Base-by-base conservation (phyloP, 2,113 vertebrate genomes). In the Syngnathus floridae region DNA sequence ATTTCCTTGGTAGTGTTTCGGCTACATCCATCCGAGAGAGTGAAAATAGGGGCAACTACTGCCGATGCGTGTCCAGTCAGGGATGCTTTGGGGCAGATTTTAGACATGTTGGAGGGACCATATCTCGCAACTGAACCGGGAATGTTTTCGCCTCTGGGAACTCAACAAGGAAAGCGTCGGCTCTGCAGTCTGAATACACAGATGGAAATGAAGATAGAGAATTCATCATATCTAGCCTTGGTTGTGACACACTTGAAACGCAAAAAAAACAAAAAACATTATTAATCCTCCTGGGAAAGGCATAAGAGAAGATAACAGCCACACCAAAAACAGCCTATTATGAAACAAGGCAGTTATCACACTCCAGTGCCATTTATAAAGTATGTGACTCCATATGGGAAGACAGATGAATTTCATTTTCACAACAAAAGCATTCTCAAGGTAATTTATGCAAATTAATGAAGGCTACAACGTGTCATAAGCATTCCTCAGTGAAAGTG, bases 371-470 rank as follows among this genome's bases (percentile, higher is more conserved):
- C 17, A 21, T 17, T 52, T 59, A 26, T 65, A 45, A 68, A 78
- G 64, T 57, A 52, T 43, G 16, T 48, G n/a, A 16, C 49, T 67
- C 60, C 74, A 68, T 76, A 74, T 72, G 68, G 45, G 70, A 62
- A 75, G 19, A 75, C 61, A 0, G 49, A 71, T 8, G 11, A 56
- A 64, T 59, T 70, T 66, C 72, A 68, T 69, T 77, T 77, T 69
- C 48, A 70, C 62, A 62, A 51, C 22, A 49, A 63, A 36, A 31
- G 65, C 41, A 52, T 66, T 75, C 55, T 67, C 40, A 21, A 63
- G 62, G 78, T 72, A 69, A 75, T 75, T 81, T 65, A 83, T 79
- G 77, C 71, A 83, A 77, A 78, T 76, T n/a, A 66, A 69, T 36
- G 5, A 58, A 35, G 13, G 67, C 60, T 22, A 40, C 65, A 67